phyloP scores from a whole-genome alignment of 2,888 invertebrate species.

The Cheilosia urbana region DNA sequence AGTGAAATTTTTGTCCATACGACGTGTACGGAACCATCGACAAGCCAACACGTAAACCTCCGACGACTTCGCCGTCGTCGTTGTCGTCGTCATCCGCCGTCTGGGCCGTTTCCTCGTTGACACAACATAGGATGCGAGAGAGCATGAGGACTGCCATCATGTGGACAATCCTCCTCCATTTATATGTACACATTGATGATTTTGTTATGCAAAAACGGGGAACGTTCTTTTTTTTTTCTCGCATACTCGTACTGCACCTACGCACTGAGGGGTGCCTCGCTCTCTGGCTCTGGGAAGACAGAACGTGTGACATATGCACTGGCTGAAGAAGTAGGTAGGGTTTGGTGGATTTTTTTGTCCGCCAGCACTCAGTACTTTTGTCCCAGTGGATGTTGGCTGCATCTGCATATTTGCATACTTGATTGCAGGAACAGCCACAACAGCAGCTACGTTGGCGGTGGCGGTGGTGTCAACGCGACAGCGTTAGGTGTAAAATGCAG shows the following conservation, averaged over 20 bases:
- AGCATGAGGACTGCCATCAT: slow-evolving; percentile 32
- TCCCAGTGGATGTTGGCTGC: slow-evolving; percentile 74
- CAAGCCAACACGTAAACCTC: slow-evolving; percentile 52
- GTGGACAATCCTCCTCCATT: slow-evolving; percentile 58
- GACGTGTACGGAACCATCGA: slow-evolving; percentile 8
- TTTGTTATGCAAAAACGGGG: slow-evolving; percentile 71
- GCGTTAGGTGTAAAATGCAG: slow-evolving; percentile 70
- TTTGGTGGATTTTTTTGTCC: slow-evolving; percentile 25
- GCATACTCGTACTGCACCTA: slow-evolving; percentile 55
- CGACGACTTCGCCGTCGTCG: slow-evolving; percentile 7
- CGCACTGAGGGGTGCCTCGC: slow-evolving; percentile 47
- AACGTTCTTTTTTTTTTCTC: slow-evolving; percentile 20
- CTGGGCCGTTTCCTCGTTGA: slow-evolving; percentile 74
- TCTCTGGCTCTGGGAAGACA: slow-evolving; percentile 28
- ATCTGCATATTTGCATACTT: slow-evolving; percentile 76
- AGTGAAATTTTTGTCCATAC: slow-evolving; percentile 65
- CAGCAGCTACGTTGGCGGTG: slow-evolving; percentile 26
- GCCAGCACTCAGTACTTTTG: slow-evolving; percentile 59
- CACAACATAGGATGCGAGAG: slow-evolving; percentile 50
- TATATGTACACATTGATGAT: slow-evolving; percentile 67
- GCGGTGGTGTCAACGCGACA: slow-evolving; percentile 51
- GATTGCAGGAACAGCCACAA: slow-evolving; percentile 71
- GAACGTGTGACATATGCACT: slow-evolving; percentile 72
- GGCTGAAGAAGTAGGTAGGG: slow-evolving; percentile 27
- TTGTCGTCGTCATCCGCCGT: slow-evolving; percentile 36